Evolutionary conservation across 2,888 invertebrate genomes (phyloP).

Genomic region (Drosophila helvetica): DNA sequence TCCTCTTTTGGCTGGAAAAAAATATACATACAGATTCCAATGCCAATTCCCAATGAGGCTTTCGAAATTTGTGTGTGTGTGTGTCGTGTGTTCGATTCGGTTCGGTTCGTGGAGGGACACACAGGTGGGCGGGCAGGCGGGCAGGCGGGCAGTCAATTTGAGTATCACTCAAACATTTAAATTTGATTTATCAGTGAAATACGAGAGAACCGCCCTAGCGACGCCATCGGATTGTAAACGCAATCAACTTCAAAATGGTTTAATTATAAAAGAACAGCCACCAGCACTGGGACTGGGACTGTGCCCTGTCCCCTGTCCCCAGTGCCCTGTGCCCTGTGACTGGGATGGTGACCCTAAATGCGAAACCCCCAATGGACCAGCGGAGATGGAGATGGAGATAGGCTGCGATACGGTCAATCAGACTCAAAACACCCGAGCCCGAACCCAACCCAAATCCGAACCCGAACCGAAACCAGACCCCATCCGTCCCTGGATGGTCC

Average conservation of each 20-base stretch:
- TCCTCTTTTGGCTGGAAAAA: neutral
- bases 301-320: too few relatives aligned
- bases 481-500: neutral
- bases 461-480: slow-evolving; percentile 12
- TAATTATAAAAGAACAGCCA: slow-evolving; percentile 52
- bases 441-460: slow-evolving; percentile 8
- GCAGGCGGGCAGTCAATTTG: slow-evolving; percentile 49
- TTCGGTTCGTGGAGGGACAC: neutral
- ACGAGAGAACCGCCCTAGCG: slow-evolving; percentile 4
- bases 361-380: slow-evolving; percentile 30
- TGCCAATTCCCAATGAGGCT: slow-evolving; percentile 20
- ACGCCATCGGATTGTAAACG: slow-evolving; percentile 49
- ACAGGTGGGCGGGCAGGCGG: neutral
- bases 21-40: slow-evolving; percentile 7
- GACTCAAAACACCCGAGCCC: slow-evolving; percentile 29
- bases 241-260: slow-evolving; percentile 69
- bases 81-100: slow-evolving; percentile 2
- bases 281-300: neutral
- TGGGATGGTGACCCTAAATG: slow-evolving; percentile 30
- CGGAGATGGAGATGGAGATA: slow-evolving; percentile 15
- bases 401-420: slow-evolving; percentile 42
- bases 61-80: slow-evolving; percentile 10
- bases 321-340: too few relatives aligned
- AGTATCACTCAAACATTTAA: slow-evolving; percentile 67
- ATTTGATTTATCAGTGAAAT: slow-evolving; percentile 60